Conservation (phyloP, 2,113 vertebrate species). For the Emydocephalus ijimae region DNA sequence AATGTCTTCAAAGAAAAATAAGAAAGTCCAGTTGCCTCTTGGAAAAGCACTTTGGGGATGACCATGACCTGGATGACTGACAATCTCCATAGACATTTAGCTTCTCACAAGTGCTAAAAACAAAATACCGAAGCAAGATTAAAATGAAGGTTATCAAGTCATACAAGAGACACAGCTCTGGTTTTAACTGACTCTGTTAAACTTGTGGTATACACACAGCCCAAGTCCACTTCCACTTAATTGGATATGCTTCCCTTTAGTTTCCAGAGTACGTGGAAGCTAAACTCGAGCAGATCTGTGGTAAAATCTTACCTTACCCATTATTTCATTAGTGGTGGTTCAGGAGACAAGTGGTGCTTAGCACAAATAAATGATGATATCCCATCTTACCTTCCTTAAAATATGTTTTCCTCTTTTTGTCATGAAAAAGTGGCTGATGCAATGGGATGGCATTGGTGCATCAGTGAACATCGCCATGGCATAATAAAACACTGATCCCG, state of each 20-base stretch:
- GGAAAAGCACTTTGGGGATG: too few relatives aligned
- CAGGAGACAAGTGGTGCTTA: not conserved
- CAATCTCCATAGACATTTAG: not conserved
- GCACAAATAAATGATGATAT: not conserved
- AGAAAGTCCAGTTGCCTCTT: too few relatives aligned
- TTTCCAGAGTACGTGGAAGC: too few relatives aligned
- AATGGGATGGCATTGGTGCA: not conserved
- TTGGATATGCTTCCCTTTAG: too few relatives aligned
- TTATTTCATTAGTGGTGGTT: not conserved
- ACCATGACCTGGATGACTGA: too few relatives aligned
- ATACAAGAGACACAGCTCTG: not conserved
- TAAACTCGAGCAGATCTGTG: not conserved
- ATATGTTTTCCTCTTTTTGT: not conserved
- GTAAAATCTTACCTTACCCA: not conserved
- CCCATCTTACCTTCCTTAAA: not conserved
- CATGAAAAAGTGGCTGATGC: not conserved
- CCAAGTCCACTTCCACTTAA: too few relatives aligned
- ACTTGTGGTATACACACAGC: too few relatives aligned
- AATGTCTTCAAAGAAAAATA: too few relatives aligned
- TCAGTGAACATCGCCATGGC: too few relatives aligned
- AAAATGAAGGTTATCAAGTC: not conserved
- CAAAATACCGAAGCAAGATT: not conserved
- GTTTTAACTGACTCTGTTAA: too few relatives aligned
- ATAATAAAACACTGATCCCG: not conserved
- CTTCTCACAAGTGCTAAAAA: not conserved